These are phyloP conservation scores for Chalcis sispes DNA, from an alignment of 2,888 invertebrate genomes.

Conservation along the genomic window DNA sequence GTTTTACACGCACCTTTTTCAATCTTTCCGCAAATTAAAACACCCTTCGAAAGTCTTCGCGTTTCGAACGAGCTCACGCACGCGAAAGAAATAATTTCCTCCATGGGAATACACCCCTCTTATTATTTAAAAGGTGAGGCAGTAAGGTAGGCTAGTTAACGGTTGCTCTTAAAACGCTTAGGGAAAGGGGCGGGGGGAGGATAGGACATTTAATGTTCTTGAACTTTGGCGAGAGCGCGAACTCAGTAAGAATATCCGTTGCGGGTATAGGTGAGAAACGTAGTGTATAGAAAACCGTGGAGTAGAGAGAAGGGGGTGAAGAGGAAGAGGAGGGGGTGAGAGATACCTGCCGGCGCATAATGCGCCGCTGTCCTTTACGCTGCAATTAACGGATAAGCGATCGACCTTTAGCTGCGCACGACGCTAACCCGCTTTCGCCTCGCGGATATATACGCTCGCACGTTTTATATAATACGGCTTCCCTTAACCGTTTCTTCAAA, in stretches of 20 bases:
- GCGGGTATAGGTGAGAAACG: background rate
- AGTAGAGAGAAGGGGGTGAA: no score
- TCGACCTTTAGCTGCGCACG: slow-evolving; percentile 19
- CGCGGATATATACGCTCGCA: background rate
- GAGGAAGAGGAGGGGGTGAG: background rate
- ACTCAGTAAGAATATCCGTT: slow-evolving; percentile 31
- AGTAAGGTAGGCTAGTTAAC: slow-evolving; percentile 39
- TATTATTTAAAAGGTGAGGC: slow-evolving; percentile 40
- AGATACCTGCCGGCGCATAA: slow-evolving; percentile 54
- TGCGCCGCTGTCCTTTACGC: slow-evolving; percentile 52
- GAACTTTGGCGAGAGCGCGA: slow-evolving; percentile 12
- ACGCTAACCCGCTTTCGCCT: background rate
- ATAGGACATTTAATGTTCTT: slow-evolving; percentile 47
- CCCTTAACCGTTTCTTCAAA: background rate
- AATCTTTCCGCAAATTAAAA: background rate
- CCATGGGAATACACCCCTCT: slow-evolving; percentile 14
- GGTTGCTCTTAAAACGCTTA: slow-evolving; percentile 34
- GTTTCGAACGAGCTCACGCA: no score
- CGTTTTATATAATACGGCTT: background rate
- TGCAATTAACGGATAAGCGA: slow-evolving; percentile 57
- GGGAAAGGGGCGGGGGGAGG: no score
- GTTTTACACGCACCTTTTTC: no score
- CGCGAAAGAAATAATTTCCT: slow-evolving; percentile 26
- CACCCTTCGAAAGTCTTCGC: no score
- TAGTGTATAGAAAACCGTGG: background rate